phyloP scores from a whole-genome alignment of 2,797 vertebrate genomes.

The Vespertilio murinus region DNA sequence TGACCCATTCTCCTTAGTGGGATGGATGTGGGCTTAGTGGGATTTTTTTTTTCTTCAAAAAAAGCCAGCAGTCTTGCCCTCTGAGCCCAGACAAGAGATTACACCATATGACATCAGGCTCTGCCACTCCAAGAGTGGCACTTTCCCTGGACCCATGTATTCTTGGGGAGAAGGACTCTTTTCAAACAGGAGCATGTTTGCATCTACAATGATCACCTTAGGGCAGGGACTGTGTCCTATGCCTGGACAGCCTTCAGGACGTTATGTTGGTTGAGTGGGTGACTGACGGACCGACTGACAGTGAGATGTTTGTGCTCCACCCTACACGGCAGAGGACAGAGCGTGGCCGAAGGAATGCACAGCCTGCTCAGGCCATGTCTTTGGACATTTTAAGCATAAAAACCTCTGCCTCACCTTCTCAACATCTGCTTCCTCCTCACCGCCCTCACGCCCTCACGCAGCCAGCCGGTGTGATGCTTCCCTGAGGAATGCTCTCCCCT shows the following conservation, averaged over 20 bases:
- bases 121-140: neutral
- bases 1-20: neutral
- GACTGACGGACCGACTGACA: neutral
- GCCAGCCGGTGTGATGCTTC: too few relatives aligned
- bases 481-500: neutral
- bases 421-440: neutral
- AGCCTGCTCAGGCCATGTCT: neutral
- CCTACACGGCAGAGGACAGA: neutral
- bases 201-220: neutral
- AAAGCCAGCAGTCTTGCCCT: neutral
- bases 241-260: rapidly evolving
- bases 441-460: too few relatives aligned
- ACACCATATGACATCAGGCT: rapidly evolving
- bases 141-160: rapidly evolving
- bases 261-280: rapidly evolving
- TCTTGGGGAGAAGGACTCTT: neutral
- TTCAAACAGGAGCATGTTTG: neutral
- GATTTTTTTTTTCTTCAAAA: neutral
- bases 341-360: rapidly evolving
- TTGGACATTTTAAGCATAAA: neutral
- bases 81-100: neutral
- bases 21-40: neutral
- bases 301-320: too few relatives aligned
- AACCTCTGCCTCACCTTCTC: neutral
- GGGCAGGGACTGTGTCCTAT: too few relatives aligned